Base-by-base conservation (phyloP, 2,113 vertebrate genomes). In the Psittacula cyanocephala region DNA sequence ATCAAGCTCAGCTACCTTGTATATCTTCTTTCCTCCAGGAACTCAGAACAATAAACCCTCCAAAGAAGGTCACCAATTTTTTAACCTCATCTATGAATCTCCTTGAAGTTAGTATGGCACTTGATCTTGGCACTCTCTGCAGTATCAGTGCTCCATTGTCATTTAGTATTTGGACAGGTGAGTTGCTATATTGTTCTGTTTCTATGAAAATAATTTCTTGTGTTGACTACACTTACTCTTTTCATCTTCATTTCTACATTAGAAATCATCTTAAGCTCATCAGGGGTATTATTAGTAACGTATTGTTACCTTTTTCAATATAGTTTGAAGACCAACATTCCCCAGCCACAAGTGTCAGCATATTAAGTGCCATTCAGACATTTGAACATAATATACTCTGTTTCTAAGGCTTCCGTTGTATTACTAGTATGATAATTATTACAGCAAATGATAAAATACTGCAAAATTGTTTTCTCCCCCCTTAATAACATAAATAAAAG, bases 401-500 rank as follows among this genome's bases (percentile, higher is more conserved):
- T 96, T 98, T 97, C 97, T 91, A 92, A 95, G 92, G 93, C 93
- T 81, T 95, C 92, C 37, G 89, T 97, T 96, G 93, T 96, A 96
- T 97, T 98, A 97, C 93, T 97, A 96, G 96, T 97, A 98, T 97
- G 98, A 96, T 98, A 98, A 98, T 98, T 98, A 98, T 98, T 98
- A 98, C 76, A 97, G 97, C 96, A 98, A 98, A 97, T 96, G 97
- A 98, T 95, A 98, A 98, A 98, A 98, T 97, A 97, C 81, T 94
- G 95, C 96, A 97, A 98, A 98, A 97, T 96, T 96, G 96, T 95
- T 97, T 97, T 95, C 94, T 94, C 97, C 95, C 97, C 97, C 96
- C 95, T 97, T 98, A 98, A 98, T 98, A 98, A 98, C 95, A 98
- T 98, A 98, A 98, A 98, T 98, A 97, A 98, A 98, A 98, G 97